Evolutionary conservation across 53 echinoderm and acorn worm genomes (phyloP).

Genomic region (Luidia sarsii): DNA sequence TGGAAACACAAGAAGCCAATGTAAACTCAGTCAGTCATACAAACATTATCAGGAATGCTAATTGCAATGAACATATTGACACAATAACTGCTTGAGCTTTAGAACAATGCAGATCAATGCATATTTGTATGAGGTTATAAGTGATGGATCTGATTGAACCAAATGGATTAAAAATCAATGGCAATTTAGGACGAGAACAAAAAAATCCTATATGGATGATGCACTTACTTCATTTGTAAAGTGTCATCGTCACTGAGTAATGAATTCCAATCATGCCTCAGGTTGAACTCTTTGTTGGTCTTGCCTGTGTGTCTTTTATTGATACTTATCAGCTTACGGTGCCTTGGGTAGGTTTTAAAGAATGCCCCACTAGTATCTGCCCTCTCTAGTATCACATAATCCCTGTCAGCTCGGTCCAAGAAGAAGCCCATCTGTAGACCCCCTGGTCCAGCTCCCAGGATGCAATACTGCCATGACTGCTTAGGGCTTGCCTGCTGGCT

Average conservation of each 20-base stretch:
- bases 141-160: too few relatives aligned
- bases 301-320: slow-evolving; percentile 95
- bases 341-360: slow-evolving; percentile 80
- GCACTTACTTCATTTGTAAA: slow-evolving; percentile 85
- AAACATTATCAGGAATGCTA: too few relatives aligned
- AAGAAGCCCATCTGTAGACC: slow-evolving; percentile 99
- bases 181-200: too few relatives aligned
- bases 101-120: too few relatives aligned
- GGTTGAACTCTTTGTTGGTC: slow-evolving; percentile 96
- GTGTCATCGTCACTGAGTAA: slow-evolving; percentile 90
- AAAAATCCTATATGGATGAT: too few relatives aligned
- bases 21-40: too few relatives aligned
- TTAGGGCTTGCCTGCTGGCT: not conserved
- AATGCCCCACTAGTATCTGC: slow-evolving; percentile 84
- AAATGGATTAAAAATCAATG: too few relatives aligned
- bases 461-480: slow-evolving; percentile 76
- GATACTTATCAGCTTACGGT: slow-evolving; percentile 96
- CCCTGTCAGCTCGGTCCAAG: slow-evolving; percentile 74
- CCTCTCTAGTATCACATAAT: slow-evolving; percentile 87
- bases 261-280: slow-evolving; percentile 98
- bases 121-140: too few relatives aligned
- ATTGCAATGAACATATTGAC: too few relatives aligned
- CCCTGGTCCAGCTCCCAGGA: slow-evolving; percentile 88
- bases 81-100: too few relatives aligned
- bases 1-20: not conserved